Base-by-base conservation (phyloP, 2,888 invertebrate genomes). In the Hermaeophaga mercurialis region DNA sequence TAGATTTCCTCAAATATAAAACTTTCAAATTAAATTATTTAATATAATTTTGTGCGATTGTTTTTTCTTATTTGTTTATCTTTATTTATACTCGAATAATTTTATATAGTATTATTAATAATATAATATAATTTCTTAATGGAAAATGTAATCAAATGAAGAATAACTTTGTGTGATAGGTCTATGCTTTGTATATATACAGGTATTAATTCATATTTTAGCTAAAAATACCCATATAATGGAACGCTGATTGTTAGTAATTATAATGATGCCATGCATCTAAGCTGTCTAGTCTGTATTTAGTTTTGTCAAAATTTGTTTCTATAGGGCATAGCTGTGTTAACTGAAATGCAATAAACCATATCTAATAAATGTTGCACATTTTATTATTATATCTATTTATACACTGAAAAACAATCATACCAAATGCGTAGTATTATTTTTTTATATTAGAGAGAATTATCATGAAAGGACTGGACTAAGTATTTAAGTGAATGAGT, bases 211-310 rank as follows among this genome's bases (percentile, higher is more conserved):
- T 53, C 7, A 38, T 47, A 53, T 63, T 65, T 62, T 70, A 71
- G 69, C 65, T 66, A 68, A 60, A 39, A 71, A 68, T 71, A 71
- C 64, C 70, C 70, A 72, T 73, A 56, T 72, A 73, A 70, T 73
- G 70, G 72, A 71, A 70, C 69, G 70, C 71, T 71, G 39, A 59
- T 59, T 59, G 69, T 73, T 73, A 73, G 70, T 68, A 69, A 66
- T 55, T 73, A 15, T n/a, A n/a, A n/a, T n/a, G 18, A 69, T 73
- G 74, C 74, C 61, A 68, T 70, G 73, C 75, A 70, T 74, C 73
- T 64, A 68, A 64, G 68, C 71, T 73, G 71, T 75, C 76, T 76
- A 76, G 76, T 76, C 76, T 76, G 73, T 75, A 76, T 74, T 75
- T 76, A 73, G 58, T 63, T 63, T 56, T 49, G 43, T 62, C 52